A percentile compares a stretch with the other conserved stretches of the same genome.
Evolutionary conservation across 2,113 vertebrate species (phyloP).

Genomic region (Lathamus discolor): DNA sequence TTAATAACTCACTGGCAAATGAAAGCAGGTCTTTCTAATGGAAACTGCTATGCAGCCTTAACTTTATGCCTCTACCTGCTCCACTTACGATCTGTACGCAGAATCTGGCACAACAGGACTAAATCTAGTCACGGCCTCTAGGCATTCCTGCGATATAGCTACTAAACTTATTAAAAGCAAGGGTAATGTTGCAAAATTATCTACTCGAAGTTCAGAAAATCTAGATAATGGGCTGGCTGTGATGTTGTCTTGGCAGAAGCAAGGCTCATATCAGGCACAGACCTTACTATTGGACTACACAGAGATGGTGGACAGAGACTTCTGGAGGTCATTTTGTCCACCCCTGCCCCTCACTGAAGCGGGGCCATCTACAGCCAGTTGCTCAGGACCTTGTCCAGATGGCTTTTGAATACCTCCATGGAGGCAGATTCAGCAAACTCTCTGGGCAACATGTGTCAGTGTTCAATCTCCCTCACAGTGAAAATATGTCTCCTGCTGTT

Average conservation of each 20-base stretch:
- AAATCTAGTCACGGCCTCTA: conserved; percentile 4
- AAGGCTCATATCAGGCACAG: fast-evolving
- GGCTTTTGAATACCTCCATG: not conserved
- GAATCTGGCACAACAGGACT: conserved; percentile 32
- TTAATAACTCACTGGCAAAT: conserved; percentile 27
- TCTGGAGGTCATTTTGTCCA: too few relatives aligned
- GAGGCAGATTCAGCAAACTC: not conserved
- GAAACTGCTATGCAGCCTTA: conserved; percentile 38
- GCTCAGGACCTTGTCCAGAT: not conserved
- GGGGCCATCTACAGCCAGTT: not conserved
- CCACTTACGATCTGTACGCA: not conserved
- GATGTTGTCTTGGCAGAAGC: not conserved
- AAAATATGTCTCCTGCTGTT: not conserved
- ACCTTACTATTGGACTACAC: not conserved
- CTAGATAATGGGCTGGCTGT: not conserved
- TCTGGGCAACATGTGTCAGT: not conserved
- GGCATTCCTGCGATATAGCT: not conserved
- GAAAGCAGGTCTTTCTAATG: conserved; percentile 25
- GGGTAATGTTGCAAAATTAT: not conserved
- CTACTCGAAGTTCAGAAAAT: not conserved
- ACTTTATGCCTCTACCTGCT: conserved; percentile 53
- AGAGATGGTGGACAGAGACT: not conserved
- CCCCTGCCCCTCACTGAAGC: not conserved
- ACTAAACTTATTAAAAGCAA: not conserved
- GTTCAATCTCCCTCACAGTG: not conserved